Conservation (phyloP, 1,140 invertebrate genomes). For the Drosophila ogumai region DNA sequence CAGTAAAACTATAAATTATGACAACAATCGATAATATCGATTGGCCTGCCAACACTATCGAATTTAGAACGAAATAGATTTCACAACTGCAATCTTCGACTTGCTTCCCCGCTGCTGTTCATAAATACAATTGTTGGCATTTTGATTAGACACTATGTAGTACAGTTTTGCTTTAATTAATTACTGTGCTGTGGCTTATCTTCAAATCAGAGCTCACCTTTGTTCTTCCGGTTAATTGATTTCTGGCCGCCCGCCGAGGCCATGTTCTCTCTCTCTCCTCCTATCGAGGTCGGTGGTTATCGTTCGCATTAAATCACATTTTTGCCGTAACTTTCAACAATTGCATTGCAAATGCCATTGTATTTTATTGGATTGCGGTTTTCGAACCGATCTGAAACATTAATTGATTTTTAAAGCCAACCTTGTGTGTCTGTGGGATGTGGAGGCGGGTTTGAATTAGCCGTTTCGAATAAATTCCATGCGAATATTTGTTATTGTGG, state of each 20-base stretch:
- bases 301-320: conserved; percentile 67
- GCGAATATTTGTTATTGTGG: conserved; percentile 33
- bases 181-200: conserved; percentile 68
- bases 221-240: conserved; percentile 68
- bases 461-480: conserved; percentile 14
- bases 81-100: conserved; percentile 11
- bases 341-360: conserved; percentile 32
- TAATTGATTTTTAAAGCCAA: conserved; percentile 75
- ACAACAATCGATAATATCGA: not conserved
- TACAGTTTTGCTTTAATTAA: conserved; percentile 62
- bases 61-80: conserved; percentile 13
- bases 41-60: not conserved
- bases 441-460: conserved; percentile 12
- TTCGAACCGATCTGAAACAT: conserved; percentile 54
- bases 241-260: conserved; percentile 55
- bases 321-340: conserved; percentile 41
- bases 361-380: conserved; percentile 53
- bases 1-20: not conserved
- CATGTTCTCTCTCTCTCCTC: conserved; percentile 15
- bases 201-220: conserved; percentile 29
- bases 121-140: conserved; percentile 20
- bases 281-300: conserved; percentile 61
- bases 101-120: conserved; percentile 10
- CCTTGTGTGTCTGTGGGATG: conserved; percentile 20
- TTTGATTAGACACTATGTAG: conserved; percentile 46